Conservation (phyloP, 2,113 vertebrate species). For the Crocuta crocuta region DNA sequence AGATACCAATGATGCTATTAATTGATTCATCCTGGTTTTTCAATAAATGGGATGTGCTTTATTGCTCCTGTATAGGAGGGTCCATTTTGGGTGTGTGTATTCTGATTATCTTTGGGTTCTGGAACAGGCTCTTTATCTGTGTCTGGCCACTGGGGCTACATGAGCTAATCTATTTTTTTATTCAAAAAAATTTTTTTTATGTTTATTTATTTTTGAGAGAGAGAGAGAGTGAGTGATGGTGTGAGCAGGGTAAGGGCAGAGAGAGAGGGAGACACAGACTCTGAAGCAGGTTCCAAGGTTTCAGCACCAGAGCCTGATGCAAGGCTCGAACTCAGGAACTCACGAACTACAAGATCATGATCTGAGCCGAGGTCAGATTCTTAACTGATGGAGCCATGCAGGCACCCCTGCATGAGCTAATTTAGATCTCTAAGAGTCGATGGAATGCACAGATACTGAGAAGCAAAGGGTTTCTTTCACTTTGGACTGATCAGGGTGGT, state of each 20-base stretch:
- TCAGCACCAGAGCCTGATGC: no score
- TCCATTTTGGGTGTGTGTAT: background rate
- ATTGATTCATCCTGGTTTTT: constrained; percentile 83
- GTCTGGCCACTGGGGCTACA: background rate
- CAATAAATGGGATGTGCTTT: background rate
- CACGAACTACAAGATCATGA: no score
- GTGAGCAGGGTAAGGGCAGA: no score
- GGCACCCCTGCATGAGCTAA: background rate
- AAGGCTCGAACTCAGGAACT: no score
- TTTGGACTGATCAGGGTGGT: background rate
- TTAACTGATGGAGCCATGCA: no score
- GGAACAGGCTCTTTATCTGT: background rate
- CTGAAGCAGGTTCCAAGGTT: no score
- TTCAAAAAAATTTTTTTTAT: no score
- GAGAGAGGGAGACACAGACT: no score
- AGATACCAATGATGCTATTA: constrained; percentile 79
- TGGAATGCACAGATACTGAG: constrained; percentile 19
- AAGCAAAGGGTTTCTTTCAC: background rate
- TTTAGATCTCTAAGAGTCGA: background rate
- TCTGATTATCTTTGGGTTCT: background rate
- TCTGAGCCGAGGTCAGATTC: no score
- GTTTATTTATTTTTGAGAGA: no score
- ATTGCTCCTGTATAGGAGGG: background rate
- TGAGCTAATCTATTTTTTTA: background rate
- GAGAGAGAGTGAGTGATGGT: no score